Conservation (phyloP, 1,140 invertebrate species). For the Rhopalosiphum padi region DNA sequence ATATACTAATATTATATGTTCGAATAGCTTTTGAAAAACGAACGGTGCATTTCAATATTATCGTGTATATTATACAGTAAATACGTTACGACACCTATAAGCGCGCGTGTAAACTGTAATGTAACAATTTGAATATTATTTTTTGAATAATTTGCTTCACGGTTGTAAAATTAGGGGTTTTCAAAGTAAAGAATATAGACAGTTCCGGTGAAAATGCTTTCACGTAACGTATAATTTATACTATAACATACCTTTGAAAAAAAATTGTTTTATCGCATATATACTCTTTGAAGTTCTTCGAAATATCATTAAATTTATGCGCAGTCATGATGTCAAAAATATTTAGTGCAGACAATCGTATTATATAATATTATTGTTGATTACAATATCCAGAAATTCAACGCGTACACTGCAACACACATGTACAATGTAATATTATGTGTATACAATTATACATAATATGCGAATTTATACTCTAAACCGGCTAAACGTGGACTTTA, state of each 20-base stretch:
- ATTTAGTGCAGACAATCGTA: not conserved
- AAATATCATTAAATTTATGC: not conserved
- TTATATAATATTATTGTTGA: not conserved
- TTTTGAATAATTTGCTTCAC: not conserved
- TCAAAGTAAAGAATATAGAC: not conserved
- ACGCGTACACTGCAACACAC: not conserved
- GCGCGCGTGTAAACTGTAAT: no score
- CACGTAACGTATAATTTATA: not conserved
- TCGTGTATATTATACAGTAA: not conserved
- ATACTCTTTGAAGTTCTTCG: not conserved
- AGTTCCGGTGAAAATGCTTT: not conserved
- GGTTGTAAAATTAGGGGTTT: not conserved
- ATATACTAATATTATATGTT: not conserved
- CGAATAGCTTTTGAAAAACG: not conserved
- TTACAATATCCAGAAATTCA: not conserved
- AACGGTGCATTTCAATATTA: not conserved
- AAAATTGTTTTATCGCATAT: not conserved
- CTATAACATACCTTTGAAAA: not conserved
- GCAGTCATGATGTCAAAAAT: not conserved
- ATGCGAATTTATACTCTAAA: not conserved
- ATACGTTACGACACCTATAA: not conserved
- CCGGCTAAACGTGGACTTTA: not conserved
- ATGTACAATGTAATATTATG: not conserved
- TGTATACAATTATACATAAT: not conserved
- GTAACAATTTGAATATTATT: not conserved